phyloP scores from a whole-genome alignment of 2,113 vertebrate genomes.

The Neoarius graeffei region DNA sequence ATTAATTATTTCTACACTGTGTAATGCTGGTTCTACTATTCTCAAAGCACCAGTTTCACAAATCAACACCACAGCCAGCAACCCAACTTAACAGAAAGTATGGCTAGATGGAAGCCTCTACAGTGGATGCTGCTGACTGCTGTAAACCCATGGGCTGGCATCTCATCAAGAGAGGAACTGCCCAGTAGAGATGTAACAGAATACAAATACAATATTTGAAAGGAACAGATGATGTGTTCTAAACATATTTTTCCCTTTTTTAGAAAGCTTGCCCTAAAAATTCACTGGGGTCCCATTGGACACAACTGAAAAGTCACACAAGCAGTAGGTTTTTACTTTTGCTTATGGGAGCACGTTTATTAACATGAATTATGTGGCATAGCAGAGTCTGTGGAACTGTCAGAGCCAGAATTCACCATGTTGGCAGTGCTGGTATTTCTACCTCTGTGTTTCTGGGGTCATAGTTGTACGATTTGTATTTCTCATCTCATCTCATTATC shows the following conservation, averaged over 20 bases:
- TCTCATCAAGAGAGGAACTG: neutral
- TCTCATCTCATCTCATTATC: too few species aligned
- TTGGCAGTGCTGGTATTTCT: neutral
- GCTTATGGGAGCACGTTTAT: neutral
- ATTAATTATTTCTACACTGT: neutral
- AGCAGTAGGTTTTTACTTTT: neutral
- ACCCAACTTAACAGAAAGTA: neutral
- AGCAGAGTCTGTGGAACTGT: neutral
- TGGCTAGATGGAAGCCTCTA: neutral
- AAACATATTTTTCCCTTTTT: neutral
- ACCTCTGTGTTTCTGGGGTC: neutral
- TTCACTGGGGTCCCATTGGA: neutral
- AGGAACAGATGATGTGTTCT: neutral
- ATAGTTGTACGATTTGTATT: too few species aligned
- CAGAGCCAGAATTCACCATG: neutral
- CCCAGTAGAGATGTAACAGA: neutral
- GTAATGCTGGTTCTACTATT: neutral
- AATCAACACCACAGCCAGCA: neutral
- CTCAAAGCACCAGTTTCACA: neutral
- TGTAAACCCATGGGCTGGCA: constrained; percentile 2
- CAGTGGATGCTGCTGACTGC: neutral
- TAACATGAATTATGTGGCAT: neutral
- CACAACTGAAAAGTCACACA: neutral
- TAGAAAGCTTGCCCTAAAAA: neutral
- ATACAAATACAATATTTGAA: neutral